phyloP scores from a whole-genome alignment of 2,113 vertebrate genomes.

The Dissostichus mawsoni region DNA sequence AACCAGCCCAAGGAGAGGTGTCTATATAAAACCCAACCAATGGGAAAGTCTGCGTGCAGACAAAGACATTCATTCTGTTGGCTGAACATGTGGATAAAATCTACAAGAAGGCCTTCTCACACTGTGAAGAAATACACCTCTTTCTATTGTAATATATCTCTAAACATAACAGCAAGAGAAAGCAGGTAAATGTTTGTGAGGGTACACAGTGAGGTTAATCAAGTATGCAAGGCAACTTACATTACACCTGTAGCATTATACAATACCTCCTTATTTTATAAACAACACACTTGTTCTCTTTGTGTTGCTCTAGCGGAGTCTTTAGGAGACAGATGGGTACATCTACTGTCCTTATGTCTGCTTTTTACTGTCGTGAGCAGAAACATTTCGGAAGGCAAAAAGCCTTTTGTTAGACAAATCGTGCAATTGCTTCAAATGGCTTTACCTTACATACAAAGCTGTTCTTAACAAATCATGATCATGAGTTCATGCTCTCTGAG shows the following conservation, averaged over 20 bases:
- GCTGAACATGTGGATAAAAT: slow-evolving; percentile 15
- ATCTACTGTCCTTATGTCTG: slow-evolving; percentile 14
- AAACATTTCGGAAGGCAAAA: slow-evolving; percentile 16
- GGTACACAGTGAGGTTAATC: neutral
- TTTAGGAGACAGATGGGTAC: slow-evolving; percentile 32
- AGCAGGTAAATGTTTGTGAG: neutral
- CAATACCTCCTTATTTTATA: neutral
- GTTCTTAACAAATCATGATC: neutral
- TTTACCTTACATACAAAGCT: neutral
- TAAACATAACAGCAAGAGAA: neutral
- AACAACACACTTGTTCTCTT: neutral
- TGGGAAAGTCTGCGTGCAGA: no score
- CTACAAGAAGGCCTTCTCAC: slow-evolving; percentile 21
- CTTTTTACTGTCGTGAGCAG: slow-evolving; percentile 11
- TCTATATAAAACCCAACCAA: no score
- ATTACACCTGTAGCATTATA: neutral
- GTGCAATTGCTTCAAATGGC: neutral
- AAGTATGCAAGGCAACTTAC: neutral
- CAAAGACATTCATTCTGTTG: slow-evolving; percentile 11
- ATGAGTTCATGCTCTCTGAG: neutral
- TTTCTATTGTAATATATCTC: neutral
- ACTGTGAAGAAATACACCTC: slow-evolving; percentile 9
- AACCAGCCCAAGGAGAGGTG: no score
- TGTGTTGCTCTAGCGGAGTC: neutral
- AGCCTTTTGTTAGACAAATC: neutral